Conservation (phyloP, 1,140 invertebrate species). For the Brachionus paranguensis region DNA sequence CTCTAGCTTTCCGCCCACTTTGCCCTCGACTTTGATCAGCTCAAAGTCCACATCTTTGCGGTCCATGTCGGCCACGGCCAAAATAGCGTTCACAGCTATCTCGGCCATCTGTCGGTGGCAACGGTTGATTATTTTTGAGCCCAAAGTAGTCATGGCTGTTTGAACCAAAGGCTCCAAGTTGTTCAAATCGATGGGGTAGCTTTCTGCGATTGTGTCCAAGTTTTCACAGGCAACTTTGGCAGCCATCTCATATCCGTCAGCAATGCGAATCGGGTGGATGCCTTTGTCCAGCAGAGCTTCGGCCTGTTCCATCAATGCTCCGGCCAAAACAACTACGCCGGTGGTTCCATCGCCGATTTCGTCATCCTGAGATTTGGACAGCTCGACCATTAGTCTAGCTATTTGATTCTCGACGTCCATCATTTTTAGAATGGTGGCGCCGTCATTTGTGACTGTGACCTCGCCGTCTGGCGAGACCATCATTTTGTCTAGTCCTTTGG, state of each 20-base stretch:
- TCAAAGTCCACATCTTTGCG: slow-evolving; percentile 97
- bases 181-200: slow-evolving; percentile 74
- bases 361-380: slow-evolving; percentile 97
- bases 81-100: slow-evolving; percentile 92
- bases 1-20: slow-evolving; percentile 92
- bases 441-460: slow-evolving; percentile 96
- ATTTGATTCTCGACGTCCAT: slow-evolving; percentile 99
- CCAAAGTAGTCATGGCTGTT: slow-evolving; percentile 94
- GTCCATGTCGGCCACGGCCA: slow-evolving; percentile 86
- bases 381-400: slow-evolving; percentile 92
- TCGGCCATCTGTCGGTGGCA: slow-evolving; percentile 91
- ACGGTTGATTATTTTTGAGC: slow-evolving; percentile 81
- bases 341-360: slow-evolving; percentile 99
- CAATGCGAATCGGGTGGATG: slow-evolving; percentile 96
- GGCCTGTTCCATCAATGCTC: slow-evolving; percentile 90
- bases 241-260: slow-evolving; percentile 96
- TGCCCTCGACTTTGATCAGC: slow-evolving; percentile 95
- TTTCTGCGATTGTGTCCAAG: slow-evolving; percentile 78
- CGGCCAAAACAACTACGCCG: slow-evolving; percentile 85
- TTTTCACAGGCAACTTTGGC: slow-evolving; percentile 80
- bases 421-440: slow-evolving; percentile 94
- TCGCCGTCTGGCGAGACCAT: slow-evolving; percentile 96
- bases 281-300: slow-evolving; percentile 85
- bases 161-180: slow-evolving; percentile 82
- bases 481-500: slow-evolving; percentile 83